Evolutionary conservation across 2,888 invertebrate genomes (phyloP).

Genomic region (Bombyx huttoni): DNA sequence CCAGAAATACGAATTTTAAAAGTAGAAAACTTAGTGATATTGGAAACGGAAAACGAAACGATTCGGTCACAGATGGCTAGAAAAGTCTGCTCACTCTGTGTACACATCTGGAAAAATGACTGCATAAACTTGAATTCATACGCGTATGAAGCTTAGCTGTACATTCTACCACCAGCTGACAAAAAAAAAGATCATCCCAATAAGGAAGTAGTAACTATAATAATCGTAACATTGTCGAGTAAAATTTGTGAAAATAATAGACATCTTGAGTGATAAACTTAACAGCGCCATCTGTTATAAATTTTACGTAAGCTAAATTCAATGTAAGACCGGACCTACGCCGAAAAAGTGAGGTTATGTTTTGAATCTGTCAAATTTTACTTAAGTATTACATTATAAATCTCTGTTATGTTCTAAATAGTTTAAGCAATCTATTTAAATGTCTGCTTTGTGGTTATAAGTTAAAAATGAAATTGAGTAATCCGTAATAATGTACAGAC

Average conservation of each 20-base stretch:
- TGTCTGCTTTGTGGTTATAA: neutral
- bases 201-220: neutral
- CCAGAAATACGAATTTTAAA: no score
- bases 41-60: no score
- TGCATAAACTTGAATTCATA: no score
- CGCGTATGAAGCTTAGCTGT: no score
- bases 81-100: no score
- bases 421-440: neutral
- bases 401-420: neutral
- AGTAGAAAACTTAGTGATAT: no score
- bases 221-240: neutral
- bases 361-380: conserved; percentile 6
- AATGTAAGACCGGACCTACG: conserved; percentile 4
- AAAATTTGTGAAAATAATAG: neutral
- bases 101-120: no score
- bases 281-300: conserved; percentile 34
- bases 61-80: no score
- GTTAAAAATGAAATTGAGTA: conserved; percentile 3
- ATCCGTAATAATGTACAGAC: conserved; percentile 22
- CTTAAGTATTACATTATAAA: conserved; percentile 1
- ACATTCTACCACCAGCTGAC: no score
- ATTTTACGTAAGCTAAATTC: conserved; percentile 8
- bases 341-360: conserved; percentile 37
- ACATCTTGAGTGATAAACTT: neutral
- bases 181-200: no score